A percentile compares a stretch with the other conserved stretches of the same genome.
Conservation (phyloP, 2,113 vertebrate species). For the Electrona antarctica region DNA sequence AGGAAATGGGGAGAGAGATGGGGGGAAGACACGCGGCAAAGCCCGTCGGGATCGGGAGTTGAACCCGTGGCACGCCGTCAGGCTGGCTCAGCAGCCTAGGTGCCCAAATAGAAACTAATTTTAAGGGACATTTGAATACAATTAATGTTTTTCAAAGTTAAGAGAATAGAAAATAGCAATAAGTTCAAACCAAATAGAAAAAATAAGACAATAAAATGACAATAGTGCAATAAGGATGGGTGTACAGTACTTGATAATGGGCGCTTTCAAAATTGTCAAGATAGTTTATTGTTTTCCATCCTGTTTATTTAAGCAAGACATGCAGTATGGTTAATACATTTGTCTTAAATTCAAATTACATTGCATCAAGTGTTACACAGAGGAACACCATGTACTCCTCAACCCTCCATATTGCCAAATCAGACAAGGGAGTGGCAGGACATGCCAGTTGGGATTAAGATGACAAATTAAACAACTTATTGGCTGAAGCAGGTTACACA, state of each 20-base stretch:
- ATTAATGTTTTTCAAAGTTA: not conserved
- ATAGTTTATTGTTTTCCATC: not conserved
- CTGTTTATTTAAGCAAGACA: not conserved
- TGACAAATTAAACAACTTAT: conserved; percentile 25
- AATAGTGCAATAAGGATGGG: no score
- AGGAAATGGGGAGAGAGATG: no score
- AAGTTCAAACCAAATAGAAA: not conserved
- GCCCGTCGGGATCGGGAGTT: no score
- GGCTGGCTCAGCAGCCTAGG: no score
- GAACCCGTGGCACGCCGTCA: no score
- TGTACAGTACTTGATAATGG: not conserved
- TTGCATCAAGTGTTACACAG: not conserved
- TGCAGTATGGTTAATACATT: not conserved
- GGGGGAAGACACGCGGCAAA: no score
- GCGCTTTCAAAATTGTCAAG: not conserved
- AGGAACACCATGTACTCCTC: not conserved
- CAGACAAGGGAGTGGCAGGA: not conserved
- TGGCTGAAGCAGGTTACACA: not conserved
- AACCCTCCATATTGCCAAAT: conserved; percentile 20
- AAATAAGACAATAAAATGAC: no score
- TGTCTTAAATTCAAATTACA: not conserved
- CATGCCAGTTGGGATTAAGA: conserved; percentile 2
- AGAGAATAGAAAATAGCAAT: not conserved
- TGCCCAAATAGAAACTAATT: no score
- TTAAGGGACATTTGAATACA: no score